A percentile compares a stretch with the other conserved stretches of the same genome.
Conservation (phyloP, 2,113 vertebrate species). For the Melanocharis versteri region DNA sequence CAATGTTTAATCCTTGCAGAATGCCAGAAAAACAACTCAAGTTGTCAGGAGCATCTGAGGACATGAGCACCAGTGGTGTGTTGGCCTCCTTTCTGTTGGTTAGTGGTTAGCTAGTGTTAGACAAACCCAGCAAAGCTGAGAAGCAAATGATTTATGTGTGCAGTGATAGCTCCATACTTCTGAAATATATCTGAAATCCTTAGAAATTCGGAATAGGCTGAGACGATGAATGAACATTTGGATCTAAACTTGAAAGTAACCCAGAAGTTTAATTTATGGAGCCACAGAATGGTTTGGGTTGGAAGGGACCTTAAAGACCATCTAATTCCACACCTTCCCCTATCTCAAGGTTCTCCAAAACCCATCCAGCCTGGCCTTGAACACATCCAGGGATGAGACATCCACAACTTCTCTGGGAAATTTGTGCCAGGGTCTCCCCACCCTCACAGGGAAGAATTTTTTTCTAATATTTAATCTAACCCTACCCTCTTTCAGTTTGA, state of each 20-base stretch:
- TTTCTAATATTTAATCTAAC: neutral
- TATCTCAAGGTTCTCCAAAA: fast-evolving
- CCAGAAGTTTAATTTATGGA: neutral
- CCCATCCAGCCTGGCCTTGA: neutral
- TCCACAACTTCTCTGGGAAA: neutral
- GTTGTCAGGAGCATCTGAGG: neutral
- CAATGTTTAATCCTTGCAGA: neutral
- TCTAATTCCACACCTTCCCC: neutral
- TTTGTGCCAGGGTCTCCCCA: neutral
- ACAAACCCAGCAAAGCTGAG: neutral
- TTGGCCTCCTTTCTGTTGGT: neutral
- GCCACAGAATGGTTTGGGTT: neutral
- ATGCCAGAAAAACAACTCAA: neutral
- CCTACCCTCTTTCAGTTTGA: neutral
- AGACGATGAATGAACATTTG: neutral
- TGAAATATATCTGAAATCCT: neutral
- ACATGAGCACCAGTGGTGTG: neutral
- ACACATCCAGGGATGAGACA: neutral
- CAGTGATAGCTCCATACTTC: neutral
- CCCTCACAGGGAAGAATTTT: neutral
- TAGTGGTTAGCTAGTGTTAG: neutral
- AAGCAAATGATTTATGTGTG: neutral
- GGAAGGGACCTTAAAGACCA: neutral
- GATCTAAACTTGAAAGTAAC: neutral
- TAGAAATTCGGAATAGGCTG: neutral